These are phyloP conservation scores for Agelas oroides DNA, from an alignment of 37 sponge, comb jelly and placozoan genomes.

Conservation along the genomic window DNA sequence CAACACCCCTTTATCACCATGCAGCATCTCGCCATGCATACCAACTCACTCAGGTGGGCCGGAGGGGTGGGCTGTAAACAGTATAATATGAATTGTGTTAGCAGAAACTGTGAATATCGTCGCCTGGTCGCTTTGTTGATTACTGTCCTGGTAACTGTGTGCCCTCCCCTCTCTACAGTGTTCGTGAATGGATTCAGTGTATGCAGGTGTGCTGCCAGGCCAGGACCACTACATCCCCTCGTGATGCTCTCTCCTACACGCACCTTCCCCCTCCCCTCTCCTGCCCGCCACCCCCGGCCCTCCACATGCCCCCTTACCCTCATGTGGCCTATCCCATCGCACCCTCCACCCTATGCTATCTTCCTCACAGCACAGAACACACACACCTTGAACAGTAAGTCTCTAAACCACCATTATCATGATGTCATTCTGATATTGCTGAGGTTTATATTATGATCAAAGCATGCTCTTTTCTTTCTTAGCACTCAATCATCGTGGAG, in stretches of 20 bases:
- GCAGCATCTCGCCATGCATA: constrained; percentile 80
- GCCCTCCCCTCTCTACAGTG: constrained; percentile 22
- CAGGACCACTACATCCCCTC: neutral
- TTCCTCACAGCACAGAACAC: neutral
- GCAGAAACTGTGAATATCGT: too few species aligned
- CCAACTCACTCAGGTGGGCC: neutral
- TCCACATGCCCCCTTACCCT: constrained; percentile 18
- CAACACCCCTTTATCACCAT: constrained; percentile 89
- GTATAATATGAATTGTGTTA: too few species aligned
- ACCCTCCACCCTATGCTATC: neutral
- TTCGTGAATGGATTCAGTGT: constrained; percentile 61
- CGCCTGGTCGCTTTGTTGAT: too few species aligned
- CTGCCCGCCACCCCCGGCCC: neutral
- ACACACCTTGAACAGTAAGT: too few species aligned
- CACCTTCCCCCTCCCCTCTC: neutral
- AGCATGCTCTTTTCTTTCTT: neutral
- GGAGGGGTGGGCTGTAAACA: too few species aligned
- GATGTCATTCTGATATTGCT: too few species aligned
- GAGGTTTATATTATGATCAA: too few species aligned
- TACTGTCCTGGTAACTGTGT: too few species aligned
- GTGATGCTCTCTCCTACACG: neutral
- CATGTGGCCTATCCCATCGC: constrained; percentile 7
- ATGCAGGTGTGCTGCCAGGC: constrained; percentile 60
- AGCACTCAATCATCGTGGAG: constrained; percentile 11
- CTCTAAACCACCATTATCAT: too few species aligned